Percentiles rank a stretch among this genome's conserved stretches.
phyloP scores from a whole-genome alignment of 2,113 vertebrate genomes.

The Hipposideros armiger region DNA sequence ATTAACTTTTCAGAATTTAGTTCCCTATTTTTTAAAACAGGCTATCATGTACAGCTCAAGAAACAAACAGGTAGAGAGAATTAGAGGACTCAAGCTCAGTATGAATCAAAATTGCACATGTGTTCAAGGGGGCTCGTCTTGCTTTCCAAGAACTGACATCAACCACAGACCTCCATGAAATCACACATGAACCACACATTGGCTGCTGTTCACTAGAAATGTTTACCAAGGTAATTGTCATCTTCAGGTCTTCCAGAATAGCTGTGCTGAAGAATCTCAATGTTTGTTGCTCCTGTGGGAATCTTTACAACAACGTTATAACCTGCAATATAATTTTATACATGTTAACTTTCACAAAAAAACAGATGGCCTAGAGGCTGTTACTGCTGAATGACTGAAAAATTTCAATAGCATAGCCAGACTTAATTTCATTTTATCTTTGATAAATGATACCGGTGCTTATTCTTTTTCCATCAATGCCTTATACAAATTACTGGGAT shows the following conservation, averaged over 20 bases:
- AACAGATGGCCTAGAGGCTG: neutral
- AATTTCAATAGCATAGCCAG: neutral
- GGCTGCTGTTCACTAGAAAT: slow-evolving; percentile 33
- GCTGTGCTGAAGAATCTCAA: slow-evolving; percentile 96
- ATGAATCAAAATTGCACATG: neutral
- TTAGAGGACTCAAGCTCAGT: neutral
- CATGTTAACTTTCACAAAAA: slow-evolving; percentile 74
- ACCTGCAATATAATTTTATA: slow-evolving; percentile 88
- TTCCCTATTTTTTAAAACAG: neutral
- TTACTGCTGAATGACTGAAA: neutral
- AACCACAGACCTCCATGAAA: slow-evolving; percentile 36
- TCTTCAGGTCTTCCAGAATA: slow-evolving; percentile 97
- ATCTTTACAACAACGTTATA: slow-evolving; percentile 96
- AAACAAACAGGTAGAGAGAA: neutral
- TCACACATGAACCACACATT: slow-evolving; percentile 22
- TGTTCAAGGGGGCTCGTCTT: slow-evolving; percentile 36
- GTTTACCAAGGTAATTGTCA: slow-evolving; percentile 98
- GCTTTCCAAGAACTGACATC: neutral
- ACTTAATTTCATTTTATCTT: slow-evolving; percentile 5
- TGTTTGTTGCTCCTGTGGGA: slow-evolving; percentile 96
- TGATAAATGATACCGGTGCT: neutral
- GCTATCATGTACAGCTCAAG: neutral
- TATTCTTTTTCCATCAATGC: neutral
- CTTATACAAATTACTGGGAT: neutral
- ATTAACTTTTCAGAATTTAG: slow-evolving; percentile 28